A percentile compares a stretch with the other conserved stretches of the same genome.
Evolutionary conservation across 2,888 invertebrate species (phyloP).

Genomic region (Eupithecia subfuscata): DNA sequence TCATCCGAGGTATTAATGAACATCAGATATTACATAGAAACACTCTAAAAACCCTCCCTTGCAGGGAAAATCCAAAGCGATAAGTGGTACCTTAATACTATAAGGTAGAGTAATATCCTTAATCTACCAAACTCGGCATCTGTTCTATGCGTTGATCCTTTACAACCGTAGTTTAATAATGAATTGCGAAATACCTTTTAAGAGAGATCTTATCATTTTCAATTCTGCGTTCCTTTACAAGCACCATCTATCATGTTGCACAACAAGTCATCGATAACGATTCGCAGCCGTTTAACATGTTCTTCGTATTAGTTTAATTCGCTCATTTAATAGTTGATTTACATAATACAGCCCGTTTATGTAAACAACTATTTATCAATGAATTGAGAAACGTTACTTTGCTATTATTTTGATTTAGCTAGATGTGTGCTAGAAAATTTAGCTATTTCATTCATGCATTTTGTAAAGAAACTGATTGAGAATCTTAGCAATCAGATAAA

Average conservation of each 20-base stretch:
- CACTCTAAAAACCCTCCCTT: background rate
- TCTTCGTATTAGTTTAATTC: conserved; percentile 47
- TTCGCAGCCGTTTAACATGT: conserved; percentile 44
- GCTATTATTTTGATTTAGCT: background rate
- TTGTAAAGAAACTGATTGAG: background rate
- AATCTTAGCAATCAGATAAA: background rate
- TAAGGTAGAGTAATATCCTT: background rate
- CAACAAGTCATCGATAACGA: conserved; percentile 49
- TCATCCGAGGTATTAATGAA: background rate
- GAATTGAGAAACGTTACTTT: conserved; percentile 1
- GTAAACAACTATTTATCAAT: background rate
- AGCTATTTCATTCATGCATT: background rate
- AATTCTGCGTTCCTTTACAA: conserved; percentile 15
- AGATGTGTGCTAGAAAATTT: background rate
- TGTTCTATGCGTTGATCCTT: background rate
- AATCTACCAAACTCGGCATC: background rate
- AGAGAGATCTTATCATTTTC: conserved; percentile 20
- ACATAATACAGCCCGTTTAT: conserved; percentile 34
- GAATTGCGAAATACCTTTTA: conserved; percentile 19
- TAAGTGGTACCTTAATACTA: background rate
- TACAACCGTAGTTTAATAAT: conserved; percentile 25
- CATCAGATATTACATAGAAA: background rate
- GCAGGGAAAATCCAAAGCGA: background rate
- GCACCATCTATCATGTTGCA: conserved; percentile 52
- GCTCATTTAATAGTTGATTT: conserved; percentile 39